These are phyloP conservation scores for Temnopleurus reevesii DNA, from an alignment of 53 echinoderm and acorn worm species.

Conservation along the genomic window DNA sequence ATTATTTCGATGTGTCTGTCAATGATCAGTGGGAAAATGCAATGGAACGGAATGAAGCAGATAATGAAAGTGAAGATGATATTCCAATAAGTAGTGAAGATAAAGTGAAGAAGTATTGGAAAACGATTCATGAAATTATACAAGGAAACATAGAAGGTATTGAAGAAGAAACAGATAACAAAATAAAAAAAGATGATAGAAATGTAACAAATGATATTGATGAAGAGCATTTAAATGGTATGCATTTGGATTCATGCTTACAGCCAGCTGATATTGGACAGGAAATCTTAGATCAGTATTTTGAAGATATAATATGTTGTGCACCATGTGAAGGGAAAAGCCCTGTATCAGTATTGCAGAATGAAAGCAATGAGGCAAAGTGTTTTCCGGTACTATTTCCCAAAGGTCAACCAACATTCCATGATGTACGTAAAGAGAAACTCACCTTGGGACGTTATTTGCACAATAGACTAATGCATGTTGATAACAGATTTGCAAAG, in stretches of 20 bases:
- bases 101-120: no score
- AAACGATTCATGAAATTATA: neutral
- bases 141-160: neutral
- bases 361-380: conserved; percentile 65
- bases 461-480: conserved; percentile 66
- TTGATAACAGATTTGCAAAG: conserved; percentile 73
- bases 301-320: conserved; percentile 60
- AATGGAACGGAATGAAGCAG: conserved; percentile 17
- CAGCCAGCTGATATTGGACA: conserved; percentile 70
- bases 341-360: conserved; percentile 64
- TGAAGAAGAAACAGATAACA: neutral
- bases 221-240: conserved; percentile 54
- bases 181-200: no score
- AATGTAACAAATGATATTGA: neutral
- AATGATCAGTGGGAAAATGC: conserved; percentile 54
- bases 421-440: conserved; percentile 59
- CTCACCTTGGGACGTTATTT: conserved; percentile 71
- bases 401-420: conserved; percentile 66
- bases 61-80: conserved; percentile 50
- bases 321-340: conserved; percentile 79
- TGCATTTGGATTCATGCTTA: conserved; percentile 55
- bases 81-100: neutral
- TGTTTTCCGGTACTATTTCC: conserved; percentile 74
- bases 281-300: conserved; percentile 53
- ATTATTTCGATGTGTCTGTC: conserved; percentile 48